Evolutionary conservation across 2,113 vertebrate species (phyloP), one percentile per base, ranked within the genome.

Genomic region (Propithecus coquereli): DNA sequence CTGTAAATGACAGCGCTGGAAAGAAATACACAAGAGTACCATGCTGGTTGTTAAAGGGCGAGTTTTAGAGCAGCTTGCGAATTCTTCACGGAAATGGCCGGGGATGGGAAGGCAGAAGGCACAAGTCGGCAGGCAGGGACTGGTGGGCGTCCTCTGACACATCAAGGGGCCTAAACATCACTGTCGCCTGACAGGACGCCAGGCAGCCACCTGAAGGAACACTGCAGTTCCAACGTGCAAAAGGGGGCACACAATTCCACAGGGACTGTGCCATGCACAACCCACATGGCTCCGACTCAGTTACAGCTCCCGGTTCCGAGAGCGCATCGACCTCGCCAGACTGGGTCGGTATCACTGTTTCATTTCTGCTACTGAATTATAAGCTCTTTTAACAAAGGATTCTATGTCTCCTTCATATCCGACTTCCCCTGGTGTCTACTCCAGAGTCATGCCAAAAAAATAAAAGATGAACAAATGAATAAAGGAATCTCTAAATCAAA

Each of bases 401-500:
- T 40, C 50, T 30, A 30, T 27, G 61, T 63, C 23, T 71, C 37
- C 40, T 80, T 92, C 37, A 66, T 87, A 63, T 63, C 45, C 68
- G 59, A 76, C 80, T 76, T 89, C 71, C 66, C 66, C 52, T 2
- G 34, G 73, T 90, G 52, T 76, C 77, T 79, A 45, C 61, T 63
- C 71, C 8, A 70, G 34, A 87, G 17, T 57, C 47, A 80, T 30
- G 66, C 18, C 54, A 50, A 43, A 79, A 27, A 71, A 43, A 8
- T 81, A 34, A 37, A 61, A 52, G 83, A 79, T 37, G 14, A 68
- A 87, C 76, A n/a, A 71, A 90, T 61, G 57, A 76, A 50, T 50
- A 50, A 47, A n/a, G 85, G 27, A 23, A 74, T 93, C 87, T 92
- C 76, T 87, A 76, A 94, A 65, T 43, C 17, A 87, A 80, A 97